Conservation (phyloP, 2,113 vertebrate genomes). For the Takifugu flavidus region DNA sequence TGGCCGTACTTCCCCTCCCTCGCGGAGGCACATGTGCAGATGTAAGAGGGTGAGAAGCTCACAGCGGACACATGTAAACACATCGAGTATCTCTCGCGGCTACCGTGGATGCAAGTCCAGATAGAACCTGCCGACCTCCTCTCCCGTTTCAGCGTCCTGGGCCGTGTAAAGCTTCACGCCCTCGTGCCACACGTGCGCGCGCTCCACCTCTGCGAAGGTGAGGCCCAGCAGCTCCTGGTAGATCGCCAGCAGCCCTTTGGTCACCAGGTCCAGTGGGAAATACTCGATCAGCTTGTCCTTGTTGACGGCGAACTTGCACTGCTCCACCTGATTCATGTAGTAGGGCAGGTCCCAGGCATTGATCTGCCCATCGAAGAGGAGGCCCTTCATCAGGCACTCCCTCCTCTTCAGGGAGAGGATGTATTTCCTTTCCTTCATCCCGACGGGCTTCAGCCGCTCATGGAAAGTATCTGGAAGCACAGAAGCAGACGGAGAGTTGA, state of each 20-base stretch:
- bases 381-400: constrained; percentile 83
- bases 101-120: constrained; percentile 92
- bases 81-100: neutral
- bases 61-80: neutral
- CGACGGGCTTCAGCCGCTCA: constrained; percentile 81
- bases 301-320: constrained; percentile 87
- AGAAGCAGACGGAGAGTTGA: neutral
- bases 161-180: constrained; percentile 83
- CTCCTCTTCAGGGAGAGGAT: constrained; percentile 85
- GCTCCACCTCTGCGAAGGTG: constrained; percentile 77
- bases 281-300: constrained; percentile 93
- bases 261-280: constrained; percentile 89
- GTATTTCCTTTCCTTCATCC: constrained; percentile 82
- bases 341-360: constrained; percentile 93
- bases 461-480: constrained; percentile 66
- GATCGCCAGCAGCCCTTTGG: constrained; percentile 83
- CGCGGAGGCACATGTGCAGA: constrained; percentile 32
- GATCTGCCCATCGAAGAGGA: constrained; percentile 82
- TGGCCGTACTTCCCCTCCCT: constrained; percentile 94
- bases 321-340: constrained; percentile 91
- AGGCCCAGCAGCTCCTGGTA: constrained; percentile 92
- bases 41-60: neutral
- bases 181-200: constrained; percentile 85
- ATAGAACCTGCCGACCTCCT: constrained; percentile 90
- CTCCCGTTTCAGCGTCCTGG: constrained; percentile 78